These are phyloP conservation scores for Choloepus hoffmanni DNA, from an alignment of 2,113 vertebrate species.

Conservation along the genomic window DNA sequence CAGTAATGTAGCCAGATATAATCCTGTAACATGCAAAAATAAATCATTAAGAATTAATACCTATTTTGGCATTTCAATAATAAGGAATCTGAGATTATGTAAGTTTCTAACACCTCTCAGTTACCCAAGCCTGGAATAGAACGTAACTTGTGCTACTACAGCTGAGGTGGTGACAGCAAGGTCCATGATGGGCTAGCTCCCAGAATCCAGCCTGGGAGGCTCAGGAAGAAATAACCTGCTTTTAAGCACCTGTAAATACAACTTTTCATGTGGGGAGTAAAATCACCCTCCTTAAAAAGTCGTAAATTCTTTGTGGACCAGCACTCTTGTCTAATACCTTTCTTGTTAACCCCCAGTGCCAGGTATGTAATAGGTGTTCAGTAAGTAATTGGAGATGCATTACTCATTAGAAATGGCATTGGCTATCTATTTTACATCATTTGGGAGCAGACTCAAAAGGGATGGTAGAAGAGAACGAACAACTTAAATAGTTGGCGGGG, in stretches of 20 bases:
- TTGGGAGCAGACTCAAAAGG: background rate
- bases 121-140: background rate
- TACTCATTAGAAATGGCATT: background rate
- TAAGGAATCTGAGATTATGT: background rate
- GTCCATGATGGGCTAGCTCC: background rate
- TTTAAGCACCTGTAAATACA: background rate
- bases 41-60: constrained; percentile 3
- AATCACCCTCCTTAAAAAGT: background rate
- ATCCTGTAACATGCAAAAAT: background rate
- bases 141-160: background rate
- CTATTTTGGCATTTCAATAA: background rate
- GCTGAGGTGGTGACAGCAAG: background rate
- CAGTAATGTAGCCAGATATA: background rate
- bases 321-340: background rate
- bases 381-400: background rate
- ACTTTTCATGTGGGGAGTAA: background rate
- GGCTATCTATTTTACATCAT: background rate
- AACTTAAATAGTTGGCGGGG: background rate
- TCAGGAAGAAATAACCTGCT: background rate
- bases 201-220: background rate
- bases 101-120: background rate
- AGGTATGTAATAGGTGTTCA: background rate
- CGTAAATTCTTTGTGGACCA: background rate
- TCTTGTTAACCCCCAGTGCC: background rate
- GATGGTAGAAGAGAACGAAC: background rate